Evolutionary conservation across 2,797 vertebrate species (phyloP), one percentile per base, ranked within the genome.

Genomic region (Microctenopoma stevenorrisi): DNA sequence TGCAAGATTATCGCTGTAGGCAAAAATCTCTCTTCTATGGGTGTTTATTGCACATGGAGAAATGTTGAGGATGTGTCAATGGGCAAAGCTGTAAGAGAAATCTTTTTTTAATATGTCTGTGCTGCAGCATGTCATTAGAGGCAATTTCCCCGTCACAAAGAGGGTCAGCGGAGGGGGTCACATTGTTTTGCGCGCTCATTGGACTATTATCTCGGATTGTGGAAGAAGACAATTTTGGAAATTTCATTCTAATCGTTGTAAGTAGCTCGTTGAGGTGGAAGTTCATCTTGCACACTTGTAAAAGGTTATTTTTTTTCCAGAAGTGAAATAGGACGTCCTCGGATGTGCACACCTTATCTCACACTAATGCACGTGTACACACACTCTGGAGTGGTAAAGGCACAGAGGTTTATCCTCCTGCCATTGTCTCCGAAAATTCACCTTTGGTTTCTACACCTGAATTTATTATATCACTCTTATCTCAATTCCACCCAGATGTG

Each of bases 111-210:
- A 87, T 69, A 74, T 42, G 68, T 81, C 73, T 69, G 56, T 63
- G 78, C 83, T 54, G 67, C 75, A 83, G 87, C 76, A 48, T 74
- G 83, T 89, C 84, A 91, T 89, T 86, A 88, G 66, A 88, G 83
- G 86, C 88, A 92, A 93, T 94, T 92, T 91, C 69, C 66, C 59
- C 38, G 64, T 59, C 55, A 88, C 83, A 89, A 87, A 91, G 85
- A 88, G 89, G 92, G 89, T 91, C 91, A 89, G 73, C 67, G 3
- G 62, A 71, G 74, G 76, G 80, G 86, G 82, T 87, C 88, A 76
- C 40, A 11, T 76, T 78, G 82, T 82, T 89, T 90, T 87, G 80
- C 89, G 64, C 16, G 76, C 60, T 79, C 75, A 73, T 84, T 71
- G 74, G 73, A 68, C 87, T 76, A 90, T 93, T 90, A 92, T 93